A percentile compares a stretch with the other conserved stretches of the same genome.
These are phyloP conservation scores for Todus mexicanus DNA, from an alignment of 2,797 vertebrate species.

Conservation along the genomic window DNA sequence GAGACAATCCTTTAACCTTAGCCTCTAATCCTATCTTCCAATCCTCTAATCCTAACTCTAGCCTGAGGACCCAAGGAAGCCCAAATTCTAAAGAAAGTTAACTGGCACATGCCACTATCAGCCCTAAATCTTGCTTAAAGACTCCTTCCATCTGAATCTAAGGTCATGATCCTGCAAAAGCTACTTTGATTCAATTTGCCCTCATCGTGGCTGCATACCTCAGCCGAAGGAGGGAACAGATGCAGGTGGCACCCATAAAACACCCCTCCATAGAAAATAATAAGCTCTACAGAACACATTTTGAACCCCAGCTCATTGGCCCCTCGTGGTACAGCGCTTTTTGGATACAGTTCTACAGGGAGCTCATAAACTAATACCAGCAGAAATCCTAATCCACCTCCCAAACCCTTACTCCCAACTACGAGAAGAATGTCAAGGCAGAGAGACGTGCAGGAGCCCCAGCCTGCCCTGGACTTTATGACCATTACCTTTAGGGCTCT, in stretches of 20 bases:
- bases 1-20: background rate
- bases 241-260: background rate
- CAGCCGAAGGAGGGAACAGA: background rate
- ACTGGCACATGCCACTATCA: background rate
- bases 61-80: background rate
- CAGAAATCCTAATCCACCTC: background rate
- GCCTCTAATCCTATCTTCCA: background rate
- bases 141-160: background rate
- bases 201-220: background rate
- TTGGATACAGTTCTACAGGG: background rate
- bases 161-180: background rate
- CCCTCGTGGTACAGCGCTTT: background rate
- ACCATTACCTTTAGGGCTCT: constrained; percentile 83
- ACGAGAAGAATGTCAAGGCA: background rate
- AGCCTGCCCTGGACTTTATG: background rate
- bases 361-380: background rate
- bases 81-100: background rate
- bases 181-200: background rate
- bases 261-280: background rate
- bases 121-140: background rate
- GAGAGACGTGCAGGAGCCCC: background rate
- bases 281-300: background rate
- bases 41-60: background rate
- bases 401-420: background rate
- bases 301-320: background rate